A percentile compares a stretch with the other conserved stretches of the same genome.
Conservation (phyloP, 2,797 vertebrate genomes). For the Ctenochaetus hawaiiensis region DNA sequence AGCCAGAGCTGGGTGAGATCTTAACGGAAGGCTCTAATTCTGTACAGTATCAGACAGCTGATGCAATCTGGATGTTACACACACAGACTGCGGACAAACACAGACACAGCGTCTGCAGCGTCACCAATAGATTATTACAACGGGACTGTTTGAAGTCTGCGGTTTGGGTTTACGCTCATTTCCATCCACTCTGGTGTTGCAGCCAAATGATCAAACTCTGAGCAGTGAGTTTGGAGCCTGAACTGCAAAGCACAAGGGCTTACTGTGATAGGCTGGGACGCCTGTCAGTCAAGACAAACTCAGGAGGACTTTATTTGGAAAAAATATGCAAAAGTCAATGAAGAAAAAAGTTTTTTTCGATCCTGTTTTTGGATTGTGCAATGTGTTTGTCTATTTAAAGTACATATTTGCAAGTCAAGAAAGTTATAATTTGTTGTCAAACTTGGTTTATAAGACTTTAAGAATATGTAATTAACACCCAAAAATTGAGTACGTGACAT, state of each 20-base stretch:
- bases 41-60: slow-evolving; percentile 60
- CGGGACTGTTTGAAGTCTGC: slow-evolving; percentile 20
- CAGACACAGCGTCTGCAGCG: slow-evolving; percentile 28
- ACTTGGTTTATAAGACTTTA: too few species aligned
- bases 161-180: slow-evolving; percentile 5
- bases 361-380: neutral
- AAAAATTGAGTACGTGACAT: too few species aligned
- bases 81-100: slow-evolving; percentile 41
- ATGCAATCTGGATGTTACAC: slow-evolving; percentile 45
- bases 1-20: slow-evolving; percentile 64
- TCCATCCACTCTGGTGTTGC: slow-evolving; percentile 6
- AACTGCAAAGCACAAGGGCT: neutral
- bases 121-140: slow-evolving; percentile 19
- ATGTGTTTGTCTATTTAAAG: too few species aligned
- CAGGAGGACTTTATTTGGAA: too few species aligned
- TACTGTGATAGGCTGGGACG: slow-evolving; percentile 3
- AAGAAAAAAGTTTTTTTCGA: too few species aligned
- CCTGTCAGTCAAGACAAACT: slow-evolving; percentile 19
- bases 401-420: too few species aligned
- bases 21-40: slow-evolving; percentile 56
- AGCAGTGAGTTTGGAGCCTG: neutral
- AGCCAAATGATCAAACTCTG: slow-evolving; percentile 23
- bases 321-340: too few species aligned
- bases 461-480: too few species aligned
- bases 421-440: too few species aligned